Evolutionary conservation across 2,113 vertebrate genomes (phyloP).

Genomic region (Onychorhynchus coronatus): DNA sequence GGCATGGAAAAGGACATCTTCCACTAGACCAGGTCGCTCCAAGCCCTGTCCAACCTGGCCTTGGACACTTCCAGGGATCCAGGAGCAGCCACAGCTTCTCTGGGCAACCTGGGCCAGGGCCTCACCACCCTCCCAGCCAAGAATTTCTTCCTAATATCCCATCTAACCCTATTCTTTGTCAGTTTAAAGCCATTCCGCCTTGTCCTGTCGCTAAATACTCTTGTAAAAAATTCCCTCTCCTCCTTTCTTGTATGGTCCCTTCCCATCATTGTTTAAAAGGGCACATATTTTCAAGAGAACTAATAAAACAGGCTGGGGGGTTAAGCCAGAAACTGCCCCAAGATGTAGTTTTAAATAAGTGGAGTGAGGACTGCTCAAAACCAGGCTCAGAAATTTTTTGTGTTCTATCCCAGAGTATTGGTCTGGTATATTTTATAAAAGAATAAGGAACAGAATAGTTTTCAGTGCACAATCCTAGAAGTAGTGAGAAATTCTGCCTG

Average conservation of each 20-base stretch:
- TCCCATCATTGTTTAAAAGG: neutral
- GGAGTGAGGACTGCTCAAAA: neutral
- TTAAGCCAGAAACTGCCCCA: neutral
- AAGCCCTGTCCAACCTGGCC: neutral
- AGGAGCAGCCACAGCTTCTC: neutral
- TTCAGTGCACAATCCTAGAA: neutral
- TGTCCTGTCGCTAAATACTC: neutral
- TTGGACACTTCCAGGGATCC: neutral
- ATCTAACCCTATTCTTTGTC: neutral
- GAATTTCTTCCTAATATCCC: accelerated
- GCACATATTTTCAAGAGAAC: neutral
- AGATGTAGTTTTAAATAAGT: neutral
- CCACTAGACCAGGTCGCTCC: neutral
- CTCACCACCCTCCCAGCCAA: accelerated
- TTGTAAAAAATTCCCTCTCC: neutral
- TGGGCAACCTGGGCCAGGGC: neutral
- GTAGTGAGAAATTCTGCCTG: neutral
- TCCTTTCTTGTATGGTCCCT: neutral
- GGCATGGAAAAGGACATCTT: neutral
- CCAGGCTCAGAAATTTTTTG: neutral
- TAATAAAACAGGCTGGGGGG: neutral
- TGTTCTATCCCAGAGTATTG: neutral
- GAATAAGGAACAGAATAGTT: neutral
- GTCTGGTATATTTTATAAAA: neutral
- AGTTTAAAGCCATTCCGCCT: neutral